These are phyloP conservation scores for Pangasius mekongensis DNA, from an alignment of 2,797 vertebrate genomes.

Conservation along the genomic window DNA sequence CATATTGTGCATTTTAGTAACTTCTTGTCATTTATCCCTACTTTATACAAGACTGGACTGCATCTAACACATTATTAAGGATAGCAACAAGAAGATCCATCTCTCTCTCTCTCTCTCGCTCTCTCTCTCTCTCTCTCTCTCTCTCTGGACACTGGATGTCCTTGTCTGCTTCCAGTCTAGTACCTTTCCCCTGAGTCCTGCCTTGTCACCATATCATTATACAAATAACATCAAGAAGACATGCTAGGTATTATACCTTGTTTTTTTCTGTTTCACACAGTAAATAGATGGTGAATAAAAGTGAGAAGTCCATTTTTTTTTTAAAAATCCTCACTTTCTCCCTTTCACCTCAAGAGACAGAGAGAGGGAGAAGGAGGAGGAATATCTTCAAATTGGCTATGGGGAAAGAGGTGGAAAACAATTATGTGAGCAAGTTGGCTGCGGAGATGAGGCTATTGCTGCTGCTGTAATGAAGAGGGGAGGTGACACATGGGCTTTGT, in stretches of 20 bases:
- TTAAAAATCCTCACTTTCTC: constrained; percentile 55
- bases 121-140: not conserved
- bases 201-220: constrained; percentile 66
- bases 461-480: constrained; percentile 82
- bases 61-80: constrained; percentile 7
- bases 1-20: not conserved
- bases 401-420: constrained; percentile 81
- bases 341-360: constrained; percentile 62
- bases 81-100: not conserved
- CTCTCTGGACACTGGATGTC: not conserved
- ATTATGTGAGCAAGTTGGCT: constrained; percentile 76
- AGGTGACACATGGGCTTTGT: constrained; percentile 80
- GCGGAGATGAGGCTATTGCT: constrained; percentile 80
- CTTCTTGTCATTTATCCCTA: not conserved
- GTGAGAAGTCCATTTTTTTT: constrained; percentile 69
- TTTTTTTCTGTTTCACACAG: constrained; percentile 69
- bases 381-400: constrained; percentile 77
- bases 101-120: not conserved
- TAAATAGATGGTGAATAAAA: constrained; percentile 78
- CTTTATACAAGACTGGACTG: not conserved
- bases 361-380: constrained; percentile 23
- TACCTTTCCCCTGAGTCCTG: constrained; percentile 55
- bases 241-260: constrained; percentile 72
- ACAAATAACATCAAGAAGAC: constrained; percentile 70
- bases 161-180: constrained; percentile 3